Base-by-base conservation (phyloP, 1,140 invertebrate genomes). In the Globodera ellingtonae region DNA sequence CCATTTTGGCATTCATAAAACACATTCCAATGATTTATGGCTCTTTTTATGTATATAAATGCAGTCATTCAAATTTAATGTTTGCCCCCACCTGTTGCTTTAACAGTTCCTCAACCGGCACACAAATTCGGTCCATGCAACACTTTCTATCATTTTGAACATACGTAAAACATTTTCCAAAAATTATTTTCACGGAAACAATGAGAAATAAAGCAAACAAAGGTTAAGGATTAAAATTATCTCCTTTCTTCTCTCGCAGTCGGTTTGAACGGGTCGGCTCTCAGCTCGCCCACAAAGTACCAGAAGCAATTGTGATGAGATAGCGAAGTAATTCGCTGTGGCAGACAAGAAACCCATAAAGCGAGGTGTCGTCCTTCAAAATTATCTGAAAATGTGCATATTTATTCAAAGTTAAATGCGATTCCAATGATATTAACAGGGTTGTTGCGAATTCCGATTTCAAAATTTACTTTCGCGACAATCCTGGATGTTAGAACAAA, bases 41-140 rank as follows among this genome's bases (percentile, higher is more conserved):
- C 72, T 13, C 5, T 76, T 76, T 35, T 24, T 24, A 24, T 24
- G 24, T 24, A 4, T 44, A 6, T n/a, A 15, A 6, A 21, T 9
- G 48, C 6, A 77, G 2, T 21, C 24, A 52, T 2, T 35, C 1
- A 73, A 73, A 24, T 3, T 7, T 13, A 18, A 44, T 35, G 10
- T 50, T 72, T 15, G 78, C 6, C 13, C 15, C 10, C 52, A 52
- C 21, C 21, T 71, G 46, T 18, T 71, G 59, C 8, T 77, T 78
- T 8, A 77, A 46, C 47, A 74, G 47, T 24, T 72, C 74, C 7
- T 72, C 78, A 4, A 73, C 74, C 52, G 79, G 78, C 10, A 79
- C 75, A 77, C 78, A 79, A 50, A 59, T 73, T 46, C 78, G 69
- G 24, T 44, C 44, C n/a, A 79, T 79, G 15, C 78, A 79, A 18